A percentile compares a stretch with the other conserved stretches of the same genome.
Conservation (phyloP, 1,140 invertebrate genomes). For the Zeugodacus cucurbitae region DNA sequence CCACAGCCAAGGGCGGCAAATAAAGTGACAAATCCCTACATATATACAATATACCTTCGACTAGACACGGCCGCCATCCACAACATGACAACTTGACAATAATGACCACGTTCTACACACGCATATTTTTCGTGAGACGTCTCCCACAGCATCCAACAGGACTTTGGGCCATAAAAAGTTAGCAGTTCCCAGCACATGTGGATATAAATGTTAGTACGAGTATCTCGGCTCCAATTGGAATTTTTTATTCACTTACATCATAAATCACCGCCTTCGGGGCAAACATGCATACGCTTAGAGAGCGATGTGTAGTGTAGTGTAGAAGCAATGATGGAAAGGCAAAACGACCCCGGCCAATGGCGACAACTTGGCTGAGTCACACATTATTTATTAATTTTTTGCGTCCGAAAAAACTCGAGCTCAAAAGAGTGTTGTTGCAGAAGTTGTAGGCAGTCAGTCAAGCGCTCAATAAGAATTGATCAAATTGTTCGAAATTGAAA, state of each 20-base stretch:
- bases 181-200: not conserved
- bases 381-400: constrained; percentile 36
- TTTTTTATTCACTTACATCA: constrained; percentile 25
- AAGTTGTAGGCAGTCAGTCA: not conserved
- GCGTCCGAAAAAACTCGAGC: not conserved
- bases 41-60: not conserved
- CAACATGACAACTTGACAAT: constrained; percentile 37
- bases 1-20: constrained; percentile 1
- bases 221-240: not conserved
- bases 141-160: not conserved
- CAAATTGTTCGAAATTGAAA: constrained; percentile 16
- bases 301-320: not conserved
- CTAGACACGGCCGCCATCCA: not conserved
- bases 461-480: constrained; percentile 23
- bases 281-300: not conserved
- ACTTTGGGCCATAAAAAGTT: not conserved
- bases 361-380: constrained; percentile 7
- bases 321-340: not conserved
- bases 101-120: not conserved
- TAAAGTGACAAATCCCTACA: constrained; percentile 2
- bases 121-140: not conserved
- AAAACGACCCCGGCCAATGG: not conserved
- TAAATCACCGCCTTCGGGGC: constrained; percentile 16
- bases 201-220: not conserved
- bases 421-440: not conserved